Base-by-base conservation (phyloP, 2,888 invertebrate genomes). In the Eulithis prunata region DNA sequence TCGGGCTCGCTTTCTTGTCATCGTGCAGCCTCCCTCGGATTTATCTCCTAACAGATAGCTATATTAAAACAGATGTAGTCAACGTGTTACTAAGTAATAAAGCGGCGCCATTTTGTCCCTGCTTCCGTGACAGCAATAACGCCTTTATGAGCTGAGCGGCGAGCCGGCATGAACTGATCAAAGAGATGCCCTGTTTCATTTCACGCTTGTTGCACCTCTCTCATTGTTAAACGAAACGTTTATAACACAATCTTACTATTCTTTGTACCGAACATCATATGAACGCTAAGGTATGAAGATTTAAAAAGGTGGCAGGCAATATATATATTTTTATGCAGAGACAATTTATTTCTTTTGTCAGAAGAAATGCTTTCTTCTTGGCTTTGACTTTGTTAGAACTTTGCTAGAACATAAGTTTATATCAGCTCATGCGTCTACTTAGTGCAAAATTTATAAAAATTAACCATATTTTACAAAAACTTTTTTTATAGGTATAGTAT, bases 71-170 rank as follows among this genome's bases (percentile, higher is more conserved):
- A 90, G 91, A 91, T 89, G 87, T 86, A 85, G 84, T 85, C 82
- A 81, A 89, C 88, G 91, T 91, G 91, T 90, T 90, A 90, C 90
- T 93, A 91, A 92, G 92, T 91, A 91, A 92, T 91, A 91, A 91
- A 90, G 91, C 87, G 85, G 82, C 90, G 92, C 92, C 92, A 92
- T 93, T 89, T 93, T 93, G 90, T 86, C 85, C 87, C 81, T 81
- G 84, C 84, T 89, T 91, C 89, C 88, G 84, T 79, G 84, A 83
- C 83, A 81, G 88, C 85, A 90, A 90, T 89, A 90, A 88, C 86
- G 89, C 83, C 83, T 87, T 88, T 88, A 88, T 89, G 89, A 88
- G 83, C 82, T 79, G 87, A 87, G 85, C 87, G 83, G 77, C 82
- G 87, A 87, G 76, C 85, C 84, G 85, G 80, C 82, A 80, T 83